Evolutionary conservation across 2,113 vertebrate species (phyloP).

Genomic region (Cynocephalus volans): DNA sequence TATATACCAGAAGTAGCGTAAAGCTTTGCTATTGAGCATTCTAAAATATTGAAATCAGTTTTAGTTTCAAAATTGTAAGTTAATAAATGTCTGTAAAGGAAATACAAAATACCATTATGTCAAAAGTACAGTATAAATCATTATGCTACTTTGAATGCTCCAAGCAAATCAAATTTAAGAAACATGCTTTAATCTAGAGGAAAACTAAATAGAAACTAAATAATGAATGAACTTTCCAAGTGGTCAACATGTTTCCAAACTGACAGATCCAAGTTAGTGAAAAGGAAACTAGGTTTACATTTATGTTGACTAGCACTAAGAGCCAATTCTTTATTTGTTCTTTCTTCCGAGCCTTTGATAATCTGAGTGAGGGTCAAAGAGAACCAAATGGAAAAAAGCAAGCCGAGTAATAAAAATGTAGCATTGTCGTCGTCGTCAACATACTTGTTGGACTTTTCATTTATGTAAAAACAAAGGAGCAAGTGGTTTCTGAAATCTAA

Average conservation of each 20-base stretch:
- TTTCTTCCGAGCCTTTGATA: not conserved
- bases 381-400: not conserved
- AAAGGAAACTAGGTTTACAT: not conserved
- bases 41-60: constrained; percentile 50
- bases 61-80: constrained; percentile 24
- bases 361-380: constrained; percentile 32
- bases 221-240: not conserved
- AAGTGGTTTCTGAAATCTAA: constrained; percentile 57
- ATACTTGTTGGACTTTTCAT: not conserved
- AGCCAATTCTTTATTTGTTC: not conserved
- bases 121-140: not conserved
- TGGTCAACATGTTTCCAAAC: not conserved
- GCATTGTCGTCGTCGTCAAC: not conserved
- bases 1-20: not conserved
- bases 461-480: constrained; percentile 54
- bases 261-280: not conserved
- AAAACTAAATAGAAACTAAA: not conserved
- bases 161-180: not conserved
- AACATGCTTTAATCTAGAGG: not conserved
- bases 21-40: not conserved
- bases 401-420: not conserved
- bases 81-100: constrained; percentile 4
- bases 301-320: not conserved
- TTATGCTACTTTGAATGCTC: constrained; percentile 15
- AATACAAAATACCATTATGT: not conserved